Evolutionary conservation across 2,797 vertebrate genomes (phyloP), one percentile per base, ranked within the genome.

Genomic region (Choloepus didactylus): DNA sequence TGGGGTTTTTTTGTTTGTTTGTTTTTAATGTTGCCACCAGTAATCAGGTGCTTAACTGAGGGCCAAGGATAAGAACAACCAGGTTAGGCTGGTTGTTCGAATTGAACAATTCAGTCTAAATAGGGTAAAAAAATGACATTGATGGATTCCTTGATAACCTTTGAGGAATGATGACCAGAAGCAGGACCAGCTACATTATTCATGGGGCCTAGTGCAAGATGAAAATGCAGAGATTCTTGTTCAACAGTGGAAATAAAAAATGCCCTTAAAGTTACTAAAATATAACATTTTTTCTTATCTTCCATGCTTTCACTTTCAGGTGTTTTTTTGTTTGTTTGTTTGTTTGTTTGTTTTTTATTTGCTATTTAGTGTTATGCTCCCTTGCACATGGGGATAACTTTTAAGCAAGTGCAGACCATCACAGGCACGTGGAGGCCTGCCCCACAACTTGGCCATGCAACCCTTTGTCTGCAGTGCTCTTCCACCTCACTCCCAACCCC

Each of bases 41-140:
- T 89, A 87, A 76, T 79, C 75, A 93, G 79, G 6, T 89, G 6
- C n/a, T 25, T 80, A 77, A 66, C 19, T n/a, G 38, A 91, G 46
- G 87, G 18, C 29, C 23, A 91, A 84, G 15, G 29, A 59, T 89
- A 82, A 92, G 5, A 91, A 4, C 0, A 46, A 76, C 2, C 6
- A 69, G 51, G 5, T 91, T 87, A 75, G 12, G 35, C 35, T 35
- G 35, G 35, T 35, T 35, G 35, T 35, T 35, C 35, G 35, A 35
- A 35, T 35, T 35, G 35, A 35, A 35, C 35, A 94, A 87, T 88
- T 44, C 27, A 73, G 10, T 89, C 16, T 56, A 81, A 91, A 84
- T 35, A 23, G 19, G 9, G 29, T 80, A 23, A 81, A 29, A 49
- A 82, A 49, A 19, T 15, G 49, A 15, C 38, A 31, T 21, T 60